Percentiles rank a stretch among this genome's conserved stretches.
Conservation (phyloP, 2,797 vertebrate genomes). For the Etheostoma perlongum region DNA sequence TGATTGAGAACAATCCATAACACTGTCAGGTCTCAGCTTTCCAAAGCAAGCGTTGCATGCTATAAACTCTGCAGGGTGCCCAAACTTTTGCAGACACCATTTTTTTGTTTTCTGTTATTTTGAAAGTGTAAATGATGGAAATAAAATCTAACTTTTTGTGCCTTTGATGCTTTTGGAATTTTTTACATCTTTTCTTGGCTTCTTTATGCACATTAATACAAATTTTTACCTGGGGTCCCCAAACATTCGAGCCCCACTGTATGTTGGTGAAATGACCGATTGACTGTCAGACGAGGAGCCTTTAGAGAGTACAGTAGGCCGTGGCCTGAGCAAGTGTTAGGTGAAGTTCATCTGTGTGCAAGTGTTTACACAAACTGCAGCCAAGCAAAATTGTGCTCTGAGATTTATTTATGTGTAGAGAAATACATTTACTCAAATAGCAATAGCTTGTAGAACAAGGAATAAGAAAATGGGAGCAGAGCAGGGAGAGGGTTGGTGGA, state of each 20-base stretch:
- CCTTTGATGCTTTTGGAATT: too few species aligned
- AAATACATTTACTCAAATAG: slow-evolving; percentile 80
- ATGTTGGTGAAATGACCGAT: slow-evolving; percentile 13
- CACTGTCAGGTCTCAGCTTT: too few species aligned
- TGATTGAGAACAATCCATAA: too few species aligned
- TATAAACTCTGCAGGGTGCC: too few species aligned
- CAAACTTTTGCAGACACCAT: too few species aligned
- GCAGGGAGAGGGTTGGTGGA: slow-evolving; percentile 61
- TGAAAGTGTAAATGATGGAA: too few species aligned
- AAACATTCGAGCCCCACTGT: background rate
- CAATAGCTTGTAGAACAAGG: slow-evolving; percentile 81
- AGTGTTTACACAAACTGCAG: slow-evolving; percentile 79
- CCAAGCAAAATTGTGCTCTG: slow-evolving; percentile 74
- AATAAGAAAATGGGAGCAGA: slow-evolving; percentile 69
- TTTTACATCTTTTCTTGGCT: too few species aligned
- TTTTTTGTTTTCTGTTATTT: too few species aligned
- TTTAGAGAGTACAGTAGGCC: slow-evolving; percentile 53
- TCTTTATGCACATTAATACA: too few species aligned
- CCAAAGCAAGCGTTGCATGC: too few species aligned
- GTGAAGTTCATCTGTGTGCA: slow-evolving; percentile 78
- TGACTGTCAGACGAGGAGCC: slow-evolving; percentile 17
- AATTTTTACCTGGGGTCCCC: too few species aligned
- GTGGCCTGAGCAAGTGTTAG: slow-evolving; percentile 70
- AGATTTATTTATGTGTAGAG: slow-evolving; percentile 84
- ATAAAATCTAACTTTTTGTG: too few species aligned